Evolutionary conservation across 2,888 invertebrate species (phyloP).

Genomic region (Cryptocephalus moraei): DNA sequence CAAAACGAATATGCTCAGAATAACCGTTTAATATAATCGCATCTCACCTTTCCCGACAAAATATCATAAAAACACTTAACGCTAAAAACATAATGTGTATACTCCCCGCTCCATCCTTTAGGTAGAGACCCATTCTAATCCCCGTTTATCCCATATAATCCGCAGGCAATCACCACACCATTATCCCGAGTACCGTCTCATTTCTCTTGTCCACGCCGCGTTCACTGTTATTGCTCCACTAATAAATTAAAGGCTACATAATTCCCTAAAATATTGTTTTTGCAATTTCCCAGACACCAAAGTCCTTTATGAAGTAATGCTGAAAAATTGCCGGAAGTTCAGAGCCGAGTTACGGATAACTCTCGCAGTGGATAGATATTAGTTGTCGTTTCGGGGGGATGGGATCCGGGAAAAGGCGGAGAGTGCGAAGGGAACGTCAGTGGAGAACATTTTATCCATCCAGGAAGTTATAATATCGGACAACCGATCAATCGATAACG

Average conservation of each 20-base stretch:
- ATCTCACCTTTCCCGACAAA: no score
- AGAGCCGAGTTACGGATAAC: no score
- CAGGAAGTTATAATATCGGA: no score
- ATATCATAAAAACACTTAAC: neutral
- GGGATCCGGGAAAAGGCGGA: no score
- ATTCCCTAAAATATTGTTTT: neutral
- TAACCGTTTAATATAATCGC: no score
- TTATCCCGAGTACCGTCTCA: slow-evolving; percentile 25
- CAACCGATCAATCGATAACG: no score
- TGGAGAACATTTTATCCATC: no score
- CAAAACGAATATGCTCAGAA: no score
- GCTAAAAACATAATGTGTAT: neutral
- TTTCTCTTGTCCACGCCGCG: slow-evolving; percentile 20
- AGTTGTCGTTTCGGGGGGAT: no score
- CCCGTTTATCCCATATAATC: neutral
- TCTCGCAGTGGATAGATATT: no score
- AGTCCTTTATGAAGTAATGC: neutral
- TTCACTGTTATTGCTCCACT: neutral
- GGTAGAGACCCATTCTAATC: neutral
- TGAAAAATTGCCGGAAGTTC: neutral
- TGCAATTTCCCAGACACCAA: neutral
- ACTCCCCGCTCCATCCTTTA: neutral
- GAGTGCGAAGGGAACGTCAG: no score
- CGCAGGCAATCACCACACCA: slow-evolving; percentile 28
- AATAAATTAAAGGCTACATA: neutral